Conservation (phyloP, 2,113 vertebrate species). For the Corythornis cristatus region DNA sequence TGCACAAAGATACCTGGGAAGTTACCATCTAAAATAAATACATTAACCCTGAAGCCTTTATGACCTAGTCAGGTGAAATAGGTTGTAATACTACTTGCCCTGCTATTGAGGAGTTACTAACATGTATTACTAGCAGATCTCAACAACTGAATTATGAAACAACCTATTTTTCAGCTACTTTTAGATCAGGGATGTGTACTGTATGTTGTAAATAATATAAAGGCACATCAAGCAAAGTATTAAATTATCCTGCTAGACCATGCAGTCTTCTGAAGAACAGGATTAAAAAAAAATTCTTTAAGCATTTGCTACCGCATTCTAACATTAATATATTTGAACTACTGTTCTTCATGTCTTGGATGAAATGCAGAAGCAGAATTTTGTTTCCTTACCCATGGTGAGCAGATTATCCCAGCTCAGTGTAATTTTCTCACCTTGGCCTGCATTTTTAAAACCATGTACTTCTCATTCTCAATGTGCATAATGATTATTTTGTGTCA, state of each 20-base stretch:
- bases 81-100: background rate
- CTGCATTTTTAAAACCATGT: background rate
- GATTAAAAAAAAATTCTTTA: background rate
- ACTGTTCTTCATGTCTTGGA: background rate
- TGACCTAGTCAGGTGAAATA: background rate
- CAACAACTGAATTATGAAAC: slow-evolving; percentile 14
- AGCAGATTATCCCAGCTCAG: background rate
- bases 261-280: background rate
- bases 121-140: background rate
- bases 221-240: slow-evolving; percentile 15
- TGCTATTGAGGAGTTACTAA: background rate
- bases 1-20: background rate
- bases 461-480: background rate
- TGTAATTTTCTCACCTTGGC: background rate
- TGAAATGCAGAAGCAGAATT: background rate
- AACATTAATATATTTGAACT: background rate
- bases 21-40: background rate
- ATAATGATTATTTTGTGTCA: background rate
- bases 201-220: slow-evolving; percentile 35
- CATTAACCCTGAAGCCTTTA: background rate
- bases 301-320: background rate
- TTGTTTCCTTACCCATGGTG: background rate
- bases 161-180: background rate
- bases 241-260: slow-evolving; percentile 27
- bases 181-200: background rate